A percentile compares a stretch with the other conserved stretches of the same genome.
These are phyloP conservation scores for Cephalotes varians DNA, from an alignment of 2,888 invertebrate genomes.

Conservation along the genomic window DNA sequence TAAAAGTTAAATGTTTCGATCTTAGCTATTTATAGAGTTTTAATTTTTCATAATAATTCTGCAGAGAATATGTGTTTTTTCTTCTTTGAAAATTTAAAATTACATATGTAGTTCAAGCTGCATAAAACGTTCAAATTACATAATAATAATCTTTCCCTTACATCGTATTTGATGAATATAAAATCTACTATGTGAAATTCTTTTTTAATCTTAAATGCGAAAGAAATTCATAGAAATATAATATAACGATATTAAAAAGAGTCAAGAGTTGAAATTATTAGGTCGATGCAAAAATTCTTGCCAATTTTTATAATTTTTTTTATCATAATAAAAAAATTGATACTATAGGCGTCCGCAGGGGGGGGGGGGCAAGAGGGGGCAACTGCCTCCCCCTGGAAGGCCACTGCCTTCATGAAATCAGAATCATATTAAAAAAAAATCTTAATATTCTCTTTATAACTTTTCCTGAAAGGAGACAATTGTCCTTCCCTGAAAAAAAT, in stretches of 20 bases:
- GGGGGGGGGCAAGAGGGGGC: no score
- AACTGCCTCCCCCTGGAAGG: no score
- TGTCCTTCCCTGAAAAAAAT: no score
- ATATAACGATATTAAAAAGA: constrained; percentile 12
- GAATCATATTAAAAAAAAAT: no score
- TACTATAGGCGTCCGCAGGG: no score
- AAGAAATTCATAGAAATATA: background rate
- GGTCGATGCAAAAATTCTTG: no score
- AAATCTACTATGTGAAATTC: background rate
- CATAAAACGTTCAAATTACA: background rate
- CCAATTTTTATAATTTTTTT: no score
- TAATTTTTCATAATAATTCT: background rate
- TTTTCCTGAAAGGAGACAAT: no score
- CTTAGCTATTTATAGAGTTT: background rate
- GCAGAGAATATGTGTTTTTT: background rate
- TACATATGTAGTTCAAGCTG: background rate
- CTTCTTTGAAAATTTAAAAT: background rate
- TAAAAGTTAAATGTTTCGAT: background rate
- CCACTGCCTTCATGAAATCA: no score
- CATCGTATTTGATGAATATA: background rate
- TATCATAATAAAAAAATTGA: no score
- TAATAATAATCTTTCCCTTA: background rate
- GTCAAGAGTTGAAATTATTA: background rate
- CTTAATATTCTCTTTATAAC: no score
- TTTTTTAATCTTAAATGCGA: background rate